Conservation (phyloP, 2,113 vertebrate genomes). For the Anarrhichthys ocellatus region DNA sequence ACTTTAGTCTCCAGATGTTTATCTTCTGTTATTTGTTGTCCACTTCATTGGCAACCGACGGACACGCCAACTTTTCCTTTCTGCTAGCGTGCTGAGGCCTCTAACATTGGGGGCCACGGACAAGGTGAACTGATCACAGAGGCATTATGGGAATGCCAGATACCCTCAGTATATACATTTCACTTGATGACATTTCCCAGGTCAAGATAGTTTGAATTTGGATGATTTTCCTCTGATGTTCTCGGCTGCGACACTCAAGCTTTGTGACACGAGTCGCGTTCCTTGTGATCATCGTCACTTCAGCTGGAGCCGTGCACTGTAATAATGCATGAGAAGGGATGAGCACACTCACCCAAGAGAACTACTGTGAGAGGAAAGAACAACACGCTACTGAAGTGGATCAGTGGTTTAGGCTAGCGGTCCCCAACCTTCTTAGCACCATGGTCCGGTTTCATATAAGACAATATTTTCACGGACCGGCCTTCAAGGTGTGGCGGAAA, state of each 20-base stretch:
- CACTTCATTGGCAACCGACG: neutral
- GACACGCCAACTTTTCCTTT: neutral
- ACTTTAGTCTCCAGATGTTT: neutral
- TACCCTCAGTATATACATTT: neutral
- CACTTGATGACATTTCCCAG: neutral
- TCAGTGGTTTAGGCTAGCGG: no score
- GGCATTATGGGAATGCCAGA: constrained; percentile 7
- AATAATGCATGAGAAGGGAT: neutral
- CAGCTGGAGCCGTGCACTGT: neutral
- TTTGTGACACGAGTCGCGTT: neutral
- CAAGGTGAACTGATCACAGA: neutral
- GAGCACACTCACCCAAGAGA: neutral
- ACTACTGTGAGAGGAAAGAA: neutral
- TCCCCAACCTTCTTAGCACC: no score
- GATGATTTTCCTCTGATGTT: neutral
- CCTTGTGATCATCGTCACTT: neutral
- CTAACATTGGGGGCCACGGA: neutral
- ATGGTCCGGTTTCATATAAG: no score
- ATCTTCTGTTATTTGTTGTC: neutral
- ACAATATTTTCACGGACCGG: no score
- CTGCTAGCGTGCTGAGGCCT: neutral
- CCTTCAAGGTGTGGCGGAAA: no score
- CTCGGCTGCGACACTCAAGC: no score
- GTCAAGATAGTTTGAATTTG: neutral
- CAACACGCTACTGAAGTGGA: no score